Percentiles rank a stretch among this genome's conserved stretches.
Evolutionary conservation across 2,113 vertebrate genomes (phyloP).

Genomic region (Planiliza haematocheilus): DNA sequence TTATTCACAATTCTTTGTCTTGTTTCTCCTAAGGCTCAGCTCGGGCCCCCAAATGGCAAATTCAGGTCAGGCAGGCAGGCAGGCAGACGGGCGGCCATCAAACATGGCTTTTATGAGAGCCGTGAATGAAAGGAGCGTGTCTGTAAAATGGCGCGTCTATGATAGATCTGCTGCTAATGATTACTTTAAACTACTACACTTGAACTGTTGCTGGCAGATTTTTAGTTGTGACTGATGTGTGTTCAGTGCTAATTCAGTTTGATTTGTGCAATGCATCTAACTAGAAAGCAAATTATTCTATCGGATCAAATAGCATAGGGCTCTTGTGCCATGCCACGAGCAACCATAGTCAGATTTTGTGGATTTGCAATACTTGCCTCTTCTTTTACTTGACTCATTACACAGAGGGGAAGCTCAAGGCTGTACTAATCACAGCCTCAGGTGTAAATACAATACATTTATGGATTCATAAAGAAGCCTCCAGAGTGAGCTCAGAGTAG

Average conservation of each 20-base stretch:
- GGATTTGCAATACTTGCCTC: too few species aligned
- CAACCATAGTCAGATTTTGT: too few species aligned
- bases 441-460: too few species aligned
- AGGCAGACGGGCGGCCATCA: constrained; percentile 31
- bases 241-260: not conserved
- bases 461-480: too few species aligned
- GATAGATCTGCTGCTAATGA: constrained; percentile 18
- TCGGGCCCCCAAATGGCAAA: constrained; percentile 36
- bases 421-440: too few species aligned
- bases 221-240: not conserved
- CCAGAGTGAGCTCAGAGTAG: too few species aligned
- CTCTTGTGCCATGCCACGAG: too few species aligned
- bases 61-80: constrained; percentile 42
- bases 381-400: too few species aligned
- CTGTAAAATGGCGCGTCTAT: constrained; percentile 16
- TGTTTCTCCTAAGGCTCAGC: constrained; percentile 19
- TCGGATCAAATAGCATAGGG: too few species aligned
- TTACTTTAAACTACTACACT: constrained; percentile 21
- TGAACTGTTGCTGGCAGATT: not conserved
- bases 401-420: too few species aligned
- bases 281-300: not conserved
- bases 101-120: constrained; percentile 27
- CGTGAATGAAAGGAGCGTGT: constrained; percentile 19
- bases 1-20: constrained; percentile 22
- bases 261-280: not conserved